These are phyloP conservation scores for Halocaridina rubra DNA, from an alignment of 2,888 invertebrate genomes.

Conservation along the genomic window DNA sequence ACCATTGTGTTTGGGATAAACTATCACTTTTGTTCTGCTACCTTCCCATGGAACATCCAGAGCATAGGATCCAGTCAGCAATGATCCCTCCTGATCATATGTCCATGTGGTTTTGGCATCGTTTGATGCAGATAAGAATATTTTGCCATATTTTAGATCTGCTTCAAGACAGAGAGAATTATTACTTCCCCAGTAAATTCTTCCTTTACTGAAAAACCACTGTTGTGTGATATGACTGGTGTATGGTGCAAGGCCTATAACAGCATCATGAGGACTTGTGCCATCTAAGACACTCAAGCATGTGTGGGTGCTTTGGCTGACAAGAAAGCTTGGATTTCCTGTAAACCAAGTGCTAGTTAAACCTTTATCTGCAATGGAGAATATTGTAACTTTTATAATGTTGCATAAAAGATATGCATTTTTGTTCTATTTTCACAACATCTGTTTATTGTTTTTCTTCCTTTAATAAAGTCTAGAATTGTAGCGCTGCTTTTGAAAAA, in stretches of 20 bases:
- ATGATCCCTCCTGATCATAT: neutral
- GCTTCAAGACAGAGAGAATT: slow-evolving; percentile 12
- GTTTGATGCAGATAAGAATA: neutral
- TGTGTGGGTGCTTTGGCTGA: slow-evolving; percentile 25
- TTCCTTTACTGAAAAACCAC: neutral
- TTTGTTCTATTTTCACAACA: too few relatives aligned
- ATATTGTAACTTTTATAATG: too few relatives aligned
- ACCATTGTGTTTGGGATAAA: slow-evolving; percentile 6
- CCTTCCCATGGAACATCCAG: slow-evolving; percentile 23
- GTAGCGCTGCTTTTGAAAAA: too few relatives aligned
- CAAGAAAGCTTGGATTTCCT: neutral
- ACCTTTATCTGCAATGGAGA: too few relatives aligned
- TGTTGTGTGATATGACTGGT: neutral
- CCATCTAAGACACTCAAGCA: slow-evolving; percentile 20
- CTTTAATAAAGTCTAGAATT: too few relatives aligned
- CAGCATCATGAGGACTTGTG: neutral
- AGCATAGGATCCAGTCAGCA: neutral
- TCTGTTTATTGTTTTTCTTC: too few relatives aligned
- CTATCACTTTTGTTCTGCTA: neutral
- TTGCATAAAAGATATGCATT: too few relatives aligned
- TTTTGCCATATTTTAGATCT: neutral
- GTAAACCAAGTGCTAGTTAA: too few relatives aligned
- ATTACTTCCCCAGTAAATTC: slow-evolving; percentile 6
- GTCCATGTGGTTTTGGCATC: neutral
- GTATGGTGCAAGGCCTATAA: slow-evolving; percentile 17